Evolutionary conservation across 2,113 vertebrate genomes (phyloP).

Genomic region (Zootoca vivipara): DNA sequence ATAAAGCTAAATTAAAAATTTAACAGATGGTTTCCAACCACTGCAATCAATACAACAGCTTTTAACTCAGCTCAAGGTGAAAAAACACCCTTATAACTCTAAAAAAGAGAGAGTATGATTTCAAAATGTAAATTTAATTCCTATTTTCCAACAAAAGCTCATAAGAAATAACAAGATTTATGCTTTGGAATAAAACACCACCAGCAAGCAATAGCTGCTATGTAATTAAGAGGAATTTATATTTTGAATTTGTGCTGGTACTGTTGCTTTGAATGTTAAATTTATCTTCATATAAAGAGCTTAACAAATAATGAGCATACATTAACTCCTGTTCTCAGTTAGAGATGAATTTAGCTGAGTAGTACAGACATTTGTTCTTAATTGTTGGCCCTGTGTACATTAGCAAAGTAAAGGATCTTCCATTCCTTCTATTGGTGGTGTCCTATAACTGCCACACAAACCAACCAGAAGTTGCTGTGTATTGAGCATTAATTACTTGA

Average conservation of each 20-base stretch:
- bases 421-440: not conserved
- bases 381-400: too few species aligned
- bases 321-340: not conserved
- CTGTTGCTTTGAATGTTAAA: not conserved
- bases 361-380: not conserved
- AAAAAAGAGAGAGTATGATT: not conserved
- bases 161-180: constrained; percentile 16
- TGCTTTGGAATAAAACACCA: not conserved
- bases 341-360: not conserved
- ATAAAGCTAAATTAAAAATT: constrained; percentile 69
- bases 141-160: constrained; percentile 25
- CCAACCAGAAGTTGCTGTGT: too few species aligned
- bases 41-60: constrained; percentile 53
- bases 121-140: constrained; percentile 28
- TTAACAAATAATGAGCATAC: not conserved
- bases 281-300: too few species aligned
- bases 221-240: not conserved
- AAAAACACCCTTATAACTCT: constrained; percentile 12
- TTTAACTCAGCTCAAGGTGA: constrained; percentile 48
- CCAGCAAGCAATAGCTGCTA: not conserved
- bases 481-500: too few species aligned
- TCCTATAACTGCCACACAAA: too few species aligned
- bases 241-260: not conserved
- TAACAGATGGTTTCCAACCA: constrained; percentile 42
- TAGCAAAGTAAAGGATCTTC: not conserved